Evolutionary conservation across 2,113 vertebrate species (phyloP).

Genomic region (Myrmecobius fasciatus): DNA sequence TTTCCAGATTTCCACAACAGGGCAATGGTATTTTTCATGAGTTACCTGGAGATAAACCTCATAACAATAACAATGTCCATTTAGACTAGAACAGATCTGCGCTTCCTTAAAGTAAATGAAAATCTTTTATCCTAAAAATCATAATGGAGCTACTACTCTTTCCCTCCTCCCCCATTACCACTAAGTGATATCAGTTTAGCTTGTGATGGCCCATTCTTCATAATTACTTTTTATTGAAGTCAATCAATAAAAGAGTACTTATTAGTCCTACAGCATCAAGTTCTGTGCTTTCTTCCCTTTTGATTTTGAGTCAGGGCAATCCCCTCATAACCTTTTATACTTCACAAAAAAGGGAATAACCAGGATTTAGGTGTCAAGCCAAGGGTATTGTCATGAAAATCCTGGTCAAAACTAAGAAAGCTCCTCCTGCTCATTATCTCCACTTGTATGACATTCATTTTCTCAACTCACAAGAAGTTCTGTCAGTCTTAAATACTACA

Average conservation of each 20-base stretch:
- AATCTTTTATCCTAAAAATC: not conserved
- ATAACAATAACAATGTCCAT: not conserved
- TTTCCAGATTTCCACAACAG: not conserved
- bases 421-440: not conserved
- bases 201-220: not conserved
- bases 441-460: not conserved
- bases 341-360: not conserved
- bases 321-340: not conserved
- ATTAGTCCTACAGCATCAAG: not conserved
- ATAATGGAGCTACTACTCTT: not conserved
- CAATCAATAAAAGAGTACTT: no score
- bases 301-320: not conserved
- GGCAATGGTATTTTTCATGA: not conserved
- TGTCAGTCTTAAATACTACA: not conserved
- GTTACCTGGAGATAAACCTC: not conserved
- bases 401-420: not conserved
- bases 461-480: not conserved
- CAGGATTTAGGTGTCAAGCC: not conserved
- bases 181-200: not conserved
- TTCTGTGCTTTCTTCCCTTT: not conserved
- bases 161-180: not conserved
- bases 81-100: not conserved
- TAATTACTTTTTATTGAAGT: not conserved
- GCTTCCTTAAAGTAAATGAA: not conserved
- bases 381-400: not conserved